These are phyloP conservation scores for Tenrec ecaudatus DNA, from an alignment of 2,113 vertebrate species.

Conservation along the genomic window DNA sequence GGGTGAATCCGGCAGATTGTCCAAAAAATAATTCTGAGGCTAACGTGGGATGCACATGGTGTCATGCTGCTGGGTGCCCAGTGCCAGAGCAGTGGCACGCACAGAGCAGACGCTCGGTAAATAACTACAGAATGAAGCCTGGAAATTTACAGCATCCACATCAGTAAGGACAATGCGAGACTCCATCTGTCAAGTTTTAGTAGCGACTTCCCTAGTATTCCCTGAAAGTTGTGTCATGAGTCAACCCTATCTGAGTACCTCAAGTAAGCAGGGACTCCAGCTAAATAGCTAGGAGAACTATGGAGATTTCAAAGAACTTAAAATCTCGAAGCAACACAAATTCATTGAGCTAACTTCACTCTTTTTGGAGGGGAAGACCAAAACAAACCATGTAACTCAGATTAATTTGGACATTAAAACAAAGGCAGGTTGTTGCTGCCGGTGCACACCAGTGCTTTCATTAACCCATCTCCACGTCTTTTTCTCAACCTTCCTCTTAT, in stretches of 20 bases:
- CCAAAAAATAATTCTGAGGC: neutral
- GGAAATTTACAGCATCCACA: neutral
- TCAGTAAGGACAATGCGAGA: neutral
- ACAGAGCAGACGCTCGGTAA: neutral
- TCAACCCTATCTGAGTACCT: neutral
- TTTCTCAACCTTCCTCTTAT: neutral
- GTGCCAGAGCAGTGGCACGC: too few relatives aligned
- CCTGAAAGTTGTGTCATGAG: neutral
- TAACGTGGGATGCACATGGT: neutral
- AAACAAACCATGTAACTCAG: neutral
- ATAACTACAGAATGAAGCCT: neutral
- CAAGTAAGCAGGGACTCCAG: neutral
- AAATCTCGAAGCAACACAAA: conserved; percentile 7
- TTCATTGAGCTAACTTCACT: neutral
- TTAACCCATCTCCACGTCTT: neutral
- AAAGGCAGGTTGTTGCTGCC: neutral
- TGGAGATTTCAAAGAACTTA: conserved; percentile 13
- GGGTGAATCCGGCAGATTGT: neutral
- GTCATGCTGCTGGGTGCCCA: neutral
- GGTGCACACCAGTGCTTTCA: neutral
- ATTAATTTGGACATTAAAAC: neutral
- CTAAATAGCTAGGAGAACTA: neutral
- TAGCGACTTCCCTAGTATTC: neutral
- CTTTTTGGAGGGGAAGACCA: neutral
- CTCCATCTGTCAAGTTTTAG: neutral